Evolutionary conservation across 2,797 vertebrate genomes (phyloP).

Genomic region (Hypotaenidia okinawae): DNA sequence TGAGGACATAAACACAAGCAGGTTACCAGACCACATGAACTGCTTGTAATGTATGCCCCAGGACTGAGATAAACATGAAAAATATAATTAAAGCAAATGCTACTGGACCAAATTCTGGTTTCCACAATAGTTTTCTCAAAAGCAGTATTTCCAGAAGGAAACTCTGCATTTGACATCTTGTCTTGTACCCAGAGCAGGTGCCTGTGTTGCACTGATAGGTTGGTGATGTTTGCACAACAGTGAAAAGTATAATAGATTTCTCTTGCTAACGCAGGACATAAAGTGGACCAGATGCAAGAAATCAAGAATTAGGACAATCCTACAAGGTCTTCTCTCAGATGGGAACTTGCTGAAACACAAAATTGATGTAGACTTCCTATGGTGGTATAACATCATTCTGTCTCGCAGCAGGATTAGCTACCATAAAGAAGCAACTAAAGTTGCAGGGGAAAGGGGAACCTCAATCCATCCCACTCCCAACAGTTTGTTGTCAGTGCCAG

Average conservation of each 20-base stretch:
- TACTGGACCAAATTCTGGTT: neutral
- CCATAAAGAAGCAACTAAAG: neutral
- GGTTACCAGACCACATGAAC: neutral
- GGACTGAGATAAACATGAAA: neutral
- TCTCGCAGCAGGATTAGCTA: neutral
- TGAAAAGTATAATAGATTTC: neutral
- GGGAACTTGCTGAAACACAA: neutral
- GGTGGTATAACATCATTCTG: neutral
- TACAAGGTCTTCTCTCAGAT: neutral
- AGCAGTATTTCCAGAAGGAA: neutral
- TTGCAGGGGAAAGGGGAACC: no score
- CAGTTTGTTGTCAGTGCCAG: no score
- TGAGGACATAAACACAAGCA: neutral
- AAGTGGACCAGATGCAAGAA: neutral
- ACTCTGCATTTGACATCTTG: neutral
- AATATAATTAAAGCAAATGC: neutral
- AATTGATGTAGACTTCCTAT: neutral
- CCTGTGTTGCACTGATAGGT: neutral
- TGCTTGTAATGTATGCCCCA: neutral
- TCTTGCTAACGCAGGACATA: accelerated
- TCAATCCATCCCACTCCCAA: no score
- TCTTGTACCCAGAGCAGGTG: neutral
- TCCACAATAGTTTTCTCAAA: neutral
- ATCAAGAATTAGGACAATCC: neutral
- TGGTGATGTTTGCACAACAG: neutral